phyloP scores from a whole-genome alignment of 2,797 vertebrate species.

The Hypotaenidia philippensis region DNA sequence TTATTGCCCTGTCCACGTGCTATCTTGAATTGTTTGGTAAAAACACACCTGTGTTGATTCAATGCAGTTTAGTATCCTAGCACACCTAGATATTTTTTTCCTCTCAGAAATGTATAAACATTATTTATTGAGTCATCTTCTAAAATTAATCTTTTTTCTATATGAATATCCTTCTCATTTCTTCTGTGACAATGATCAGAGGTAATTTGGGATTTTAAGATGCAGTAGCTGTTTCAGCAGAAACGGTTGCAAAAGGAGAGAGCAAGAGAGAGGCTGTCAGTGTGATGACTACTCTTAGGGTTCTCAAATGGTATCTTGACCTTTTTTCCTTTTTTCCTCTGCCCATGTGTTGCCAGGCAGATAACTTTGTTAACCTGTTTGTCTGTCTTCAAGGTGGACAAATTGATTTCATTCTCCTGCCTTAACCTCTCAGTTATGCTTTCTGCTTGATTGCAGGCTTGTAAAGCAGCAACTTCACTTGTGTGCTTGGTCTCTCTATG shows the following conservation, averaged over 20 bases:
- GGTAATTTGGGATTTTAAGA: constrained; percentile 34
- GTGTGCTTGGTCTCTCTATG: not conserved
- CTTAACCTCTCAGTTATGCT: not conserved
- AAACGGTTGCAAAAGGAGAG: constrained; percentile 33
- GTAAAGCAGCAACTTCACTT: not conserved
- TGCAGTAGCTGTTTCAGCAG: constrained; percentile 25
- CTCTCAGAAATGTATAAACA: constrained; percentile 44
- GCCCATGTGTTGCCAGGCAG: not conserved
- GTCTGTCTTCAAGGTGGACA: not conserved
- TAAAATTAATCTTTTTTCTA: constrained; percentile 32
- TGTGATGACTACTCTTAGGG: not conserved
- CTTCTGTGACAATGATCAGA: not conserved
- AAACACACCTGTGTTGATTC: not conserved
- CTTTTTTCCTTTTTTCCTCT: not conserved
- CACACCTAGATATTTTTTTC: not conserved
- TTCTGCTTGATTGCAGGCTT: constrained; percentile 15
- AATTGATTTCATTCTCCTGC: not conserved
- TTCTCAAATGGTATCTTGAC: constrained; percentile 6
- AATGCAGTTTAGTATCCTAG: constrained; percentile 1
- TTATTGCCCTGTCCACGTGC: not conserved
- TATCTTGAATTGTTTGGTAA: not conserved
- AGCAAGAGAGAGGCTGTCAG: not conserved
- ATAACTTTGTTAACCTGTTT: not conserved
- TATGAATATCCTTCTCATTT: constrained; percentile 45
- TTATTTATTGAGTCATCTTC: constrained; percentile 51